phyloP scores from a whole-genome alignment of 2,797 vertebrate species.

The Pipistrellus pipistrellus region DNA sequence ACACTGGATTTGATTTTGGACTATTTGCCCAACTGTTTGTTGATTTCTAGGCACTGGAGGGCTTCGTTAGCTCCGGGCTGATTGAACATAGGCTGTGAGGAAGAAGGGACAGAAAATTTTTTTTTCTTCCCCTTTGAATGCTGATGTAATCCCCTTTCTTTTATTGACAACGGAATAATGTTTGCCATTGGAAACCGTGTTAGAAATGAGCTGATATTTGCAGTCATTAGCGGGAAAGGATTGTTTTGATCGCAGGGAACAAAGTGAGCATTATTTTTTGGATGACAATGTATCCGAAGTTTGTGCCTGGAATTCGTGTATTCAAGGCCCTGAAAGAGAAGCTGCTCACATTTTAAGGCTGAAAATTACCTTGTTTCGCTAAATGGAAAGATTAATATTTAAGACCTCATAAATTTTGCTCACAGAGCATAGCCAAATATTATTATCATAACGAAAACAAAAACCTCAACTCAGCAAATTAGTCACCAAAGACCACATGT shows the following conservation, averaged over 20 bases:
- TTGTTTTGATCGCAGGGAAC: constrained; percentile 70
- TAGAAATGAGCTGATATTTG: constrained; percentile 81
- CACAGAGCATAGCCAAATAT: constrained; percentile 71
- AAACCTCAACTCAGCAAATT: constrained; percentile 80
- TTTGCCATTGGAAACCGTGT: constrained; percentile 82
- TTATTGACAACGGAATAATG: constrained; percentile 83
- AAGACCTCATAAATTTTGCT: constrained; percentile 80
- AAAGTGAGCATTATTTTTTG: constrained; percentile 72
- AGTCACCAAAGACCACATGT: constrained; percentile 74
- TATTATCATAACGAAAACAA: constrained; percentile 81
- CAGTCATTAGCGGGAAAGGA: constrained; percentile 63
- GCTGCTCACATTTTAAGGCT: constrained; percentile 61
- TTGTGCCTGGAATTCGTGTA: constrained; percentile 68
- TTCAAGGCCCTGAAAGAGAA: constrained; percentile 65
- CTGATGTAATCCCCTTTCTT: constrained; percentile 88
- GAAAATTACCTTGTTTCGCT: constrained; percentile 78
- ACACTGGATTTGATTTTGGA: constrained; percentile 95
- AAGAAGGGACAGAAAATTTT: constrained; percentile 84
- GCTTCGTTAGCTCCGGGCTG: constrained; percentile 90
- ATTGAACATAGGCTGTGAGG: constrained; percentile 89
- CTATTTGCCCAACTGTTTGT: constrained; percentile 94
- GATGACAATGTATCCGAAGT: constrained; percentile 80
- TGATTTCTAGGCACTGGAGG: constrained; percentile 92
- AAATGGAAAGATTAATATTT: constrained; percentile 77
- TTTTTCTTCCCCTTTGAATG: constrained; percentile 81